Evolutionary conservation across 2,797 vertebrate species (phyloP).

Genomic region (Hydrocynus forskahlii): DNA sequence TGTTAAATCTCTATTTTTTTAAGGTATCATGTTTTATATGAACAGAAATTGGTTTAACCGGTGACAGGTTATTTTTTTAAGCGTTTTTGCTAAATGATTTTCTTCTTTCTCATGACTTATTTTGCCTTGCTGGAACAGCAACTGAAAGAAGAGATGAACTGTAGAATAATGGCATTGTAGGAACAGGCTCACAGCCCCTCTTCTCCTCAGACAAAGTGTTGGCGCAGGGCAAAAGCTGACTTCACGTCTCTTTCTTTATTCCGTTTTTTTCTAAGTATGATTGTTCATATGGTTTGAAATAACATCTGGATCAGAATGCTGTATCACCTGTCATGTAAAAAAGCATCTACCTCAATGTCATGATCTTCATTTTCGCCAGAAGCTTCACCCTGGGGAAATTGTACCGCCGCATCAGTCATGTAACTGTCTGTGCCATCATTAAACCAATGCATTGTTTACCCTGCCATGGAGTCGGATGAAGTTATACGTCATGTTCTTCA

Average conservation of each 20-base stretch:
- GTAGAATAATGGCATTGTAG: constrained; percentile 21
- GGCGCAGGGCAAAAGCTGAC: constrained; percentile 35
- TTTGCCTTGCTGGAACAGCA: constrained; percentile 64
- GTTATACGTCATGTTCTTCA: constrained; percentile 26
- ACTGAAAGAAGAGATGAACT: constrained; percentile 45
- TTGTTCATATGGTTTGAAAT: constrained; percentile 39
- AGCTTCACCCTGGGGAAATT: constrained; percentile 61
- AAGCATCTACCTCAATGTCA: constrained; percentile 77
- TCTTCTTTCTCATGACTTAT: constrained; percentile 28
- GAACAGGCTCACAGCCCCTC: constrained; percentile 4
- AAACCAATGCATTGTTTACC: constrained; percentile 39
- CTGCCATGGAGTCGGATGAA: constrained; percentile 32
- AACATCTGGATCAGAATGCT: constrained; percentile 72
- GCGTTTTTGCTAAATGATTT: constrained; percentile 64
- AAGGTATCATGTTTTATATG: constrained; percentile 70
- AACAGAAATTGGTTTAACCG: constrained; percentile 58
- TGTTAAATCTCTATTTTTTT: constrained; percentile 76
- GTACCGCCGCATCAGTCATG: constrained; percentile 18
- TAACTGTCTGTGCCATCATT: constrained; percentile 34
- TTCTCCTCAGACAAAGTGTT: constrained; percentile 7
- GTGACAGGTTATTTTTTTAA: constrained; percentile 67
- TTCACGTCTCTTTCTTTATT: constrained; percentile 31
- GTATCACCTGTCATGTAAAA: constrained; percentile 63
- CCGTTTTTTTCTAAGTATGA: constrained; percentile 17
- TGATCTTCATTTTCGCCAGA: constrained; percentile 61